Evolutionary conservation across 2,888 invertebrate species (phyloP), one percentile per base, ranked within the genome.

Genomic region (Aleiodes leptofemur): DNA sequence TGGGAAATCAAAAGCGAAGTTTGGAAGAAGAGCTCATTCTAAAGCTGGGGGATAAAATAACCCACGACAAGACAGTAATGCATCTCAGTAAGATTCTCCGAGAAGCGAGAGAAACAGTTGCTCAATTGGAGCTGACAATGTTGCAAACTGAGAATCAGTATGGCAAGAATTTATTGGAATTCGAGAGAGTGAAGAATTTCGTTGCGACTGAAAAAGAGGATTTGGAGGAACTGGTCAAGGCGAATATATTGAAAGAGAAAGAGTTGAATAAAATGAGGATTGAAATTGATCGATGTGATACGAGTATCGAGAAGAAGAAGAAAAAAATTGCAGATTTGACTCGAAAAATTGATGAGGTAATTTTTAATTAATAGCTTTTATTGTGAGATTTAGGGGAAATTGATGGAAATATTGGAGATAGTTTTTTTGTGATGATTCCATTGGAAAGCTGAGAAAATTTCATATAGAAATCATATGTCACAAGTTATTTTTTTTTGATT

Each of bases 11-110:
- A 64, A 95, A 94, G 85, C 83, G 90, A 13, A 90, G 90, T 55
- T 79, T 94, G 64, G 96, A 96, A 85, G 93, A 94, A 75, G 90
- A 92, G 59, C 93, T 95, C 43, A 84, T 95, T 6, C 86, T 88
- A 23, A 91, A 92, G 75, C 89, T 95, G 0, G 94, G 95, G 83
- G 93, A 94, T 11, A 93, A 94, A 83, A 86, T 94, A 5, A 91
- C 93, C 5, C 93, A 93, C 57, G 94, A 95, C 82, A 95, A 95
- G 83, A 93, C 94, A 0, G 92, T 93, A 4, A 84, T 84, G 61
- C 84, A 90, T 79, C 82, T 91, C 89, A 93, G 86, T 89, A 91
- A 91, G 83, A 79, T 90, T 6, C 81, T 92, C 4, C 86, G 88
- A 13, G 90, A 91, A 34, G 80, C 88, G 0, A 91, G 91, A 77